Percentiles rank a stretch among this genome's conserved stretches.
Conservation (phyloP, 1,140 invertebrate genomes). For the Arctopsyche grandis region DNA sequence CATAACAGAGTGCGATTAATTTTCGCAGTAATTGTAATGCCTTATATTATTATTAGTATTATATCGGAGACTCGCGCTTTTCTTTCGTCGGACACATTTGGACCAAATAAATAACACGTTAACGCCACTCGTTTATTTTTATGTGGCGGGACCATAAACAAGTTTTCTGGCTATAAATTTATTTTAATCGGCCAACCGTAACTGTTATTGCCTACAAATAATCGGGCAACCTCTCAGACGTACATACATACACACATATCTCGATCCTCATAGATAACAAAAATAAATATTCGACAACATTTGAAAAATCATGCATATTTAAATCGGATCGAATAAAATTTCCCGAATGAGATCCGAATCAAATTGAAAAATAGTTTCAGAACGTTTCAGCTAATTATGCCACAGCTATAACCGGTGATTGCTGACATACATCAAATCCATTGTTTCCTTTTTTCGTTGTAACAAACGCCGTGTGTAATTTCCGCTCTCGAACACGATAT, state of each 20-base stretch:
- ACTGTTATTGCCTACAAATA: conserved; percentile 42
- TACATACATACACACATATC: too few relatives aligned
- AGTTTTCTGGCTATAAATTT: conserved; percentile 33
- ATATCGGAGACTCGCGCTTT: neutral
- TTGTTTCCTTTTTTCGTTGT: conserved; percentile 15
- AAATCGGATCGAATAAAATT: too few relatives aligned
- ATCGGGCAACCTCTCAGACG: conserved; percentile 14
- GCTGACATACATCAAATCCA: conserved; percentile 12
- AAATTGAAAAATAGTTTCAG: neutral
- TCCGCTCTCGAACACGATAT: conserved; percentile 7
- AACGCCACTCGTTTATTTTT: conserved; percentile 36
- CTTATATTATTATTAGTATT: neutral
- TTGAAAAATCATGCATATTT: too few relatives aligned
- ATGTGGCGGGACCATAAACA: conserved; percentile 34
- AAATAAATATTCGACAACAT: too few relatives aligned
- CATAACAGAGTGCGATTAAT: too few relatives aligned
- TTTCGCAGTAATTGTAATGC: neutral
- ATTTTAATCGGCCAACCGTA: conserved; percentile 42
- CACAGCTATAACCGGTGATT: conserved; percentile 11
- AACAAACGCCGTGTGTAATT: conserved; percentile 16
- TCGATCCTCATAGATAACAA: too few relatives aligned
- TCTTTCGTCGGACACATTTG: neutral
- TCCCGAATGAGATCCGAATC: too few relatives aligned
- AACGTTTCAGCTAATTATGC: neutral
- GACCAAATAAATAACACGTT: conserved; percentile 40